phyloP scores from a whole-genome alignment of 2,113 vertebrate genomes.

The Myocastor coypus region DNA sequence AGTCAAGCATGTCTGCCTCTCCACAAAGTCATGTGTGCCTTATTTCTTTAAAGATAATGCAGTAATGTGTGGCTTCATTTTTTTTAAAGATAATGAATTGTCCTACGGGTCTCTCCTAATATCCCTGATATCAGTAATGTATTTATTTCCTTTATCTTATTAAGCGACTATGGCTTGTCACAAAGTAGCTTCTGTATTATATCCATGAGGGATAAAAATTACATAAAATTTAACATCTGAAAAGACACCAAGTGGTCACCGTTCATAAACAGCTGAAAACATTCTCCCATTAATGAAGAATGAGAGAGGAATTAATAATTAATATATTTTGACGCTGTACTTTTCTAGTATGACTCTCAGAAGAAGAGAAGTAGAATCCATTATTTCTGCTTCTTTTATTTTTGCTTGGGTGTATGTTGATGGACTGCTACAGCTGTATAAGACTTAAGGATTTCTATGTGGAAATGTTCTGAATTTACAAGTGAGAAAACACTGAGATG shows the following conservation, averaged over 20 bases:
- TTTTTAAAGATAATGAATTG: constrained; percentile 75
- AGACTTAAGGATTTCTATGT: background rate
- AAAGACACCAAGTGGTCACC: background rate
- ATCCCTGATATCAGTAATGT: constrained; percentile 25
- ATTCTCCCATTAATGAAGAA: background rate
- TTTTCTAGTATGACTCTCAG: background rate
- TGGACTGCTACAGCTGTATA: background rate
- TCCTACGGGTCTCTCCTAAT: constrained; percentile 15
- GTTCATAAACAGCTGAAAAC: constrained; percentile 17
- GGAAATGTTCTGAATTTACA: background rate
- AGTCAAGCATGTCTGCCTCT: constrained; percentile 60
- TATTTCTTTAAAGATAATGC: constrained; percentile 63
- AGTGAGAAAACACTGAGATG: background rate
- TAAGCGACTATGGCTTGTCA: constrained; percentile 37
- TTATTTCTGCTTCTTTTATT: background rate
- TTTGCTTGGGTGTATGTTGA: background rate
- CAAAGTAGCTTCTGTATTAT: constrained; percentile 11
- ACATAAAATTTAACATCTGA: constrained; percentile 40
- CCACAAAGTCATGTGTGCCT: constrained; percentile 46
- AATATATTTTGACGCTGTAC: background rate
- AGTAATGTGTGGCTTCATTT: constrained; percentile 47
- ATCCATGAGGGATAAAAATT: constrained; percentile 41
- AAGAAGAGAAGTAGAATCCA: background rate
- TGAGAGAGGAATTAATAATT: background rate
- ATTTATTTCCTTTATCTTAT: constrained; percentile 45